phyloP scores from a whole-genome alignment of 2,888 invertebrate genomes.

The Aporophyla nigra region DNA sequence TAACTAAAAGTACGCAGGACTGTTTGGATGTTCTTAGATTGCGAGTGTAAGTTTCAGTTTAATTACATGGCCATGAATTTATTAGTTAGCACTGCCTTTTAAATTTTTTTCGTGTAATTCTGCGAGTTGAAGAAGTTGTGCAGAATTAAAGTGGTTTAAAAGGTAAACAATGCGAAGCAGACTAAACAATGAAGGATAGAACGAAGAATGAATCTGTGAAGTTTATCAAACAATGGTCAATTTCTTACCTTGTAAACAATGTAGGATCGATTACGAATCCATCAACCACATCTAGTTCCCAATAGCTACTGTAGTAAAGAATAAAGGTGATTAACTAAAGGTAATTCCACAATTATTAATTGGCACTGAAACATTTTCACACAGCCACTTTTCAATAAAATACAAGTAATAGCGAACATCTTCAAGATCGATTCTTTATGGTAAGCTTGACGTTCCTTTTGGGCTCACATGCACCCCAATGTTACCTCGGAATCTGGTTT shows the following conservation, averaged over 20 bases:
- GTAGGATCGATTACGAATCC: background rate
- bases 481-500: slow-evolving; percentile 73
- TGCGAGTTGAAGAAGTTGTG: background rate
- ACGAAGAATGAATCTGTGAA: background rate
- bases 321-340: slow-evolving; percentile 3
- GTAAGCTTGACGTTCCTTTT: slow-evolving; percentile 78
- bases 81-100: slow-evolving; percentile 4
- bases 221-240: background rate
- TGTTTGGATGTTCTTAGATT: slow-evolving; percentile 60
- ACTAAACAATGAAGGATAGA: background rate
- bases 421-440: slow-evolving; percentile 88
- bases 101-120: background rate
- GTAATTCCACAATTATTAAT: slow-evolving; percentile 26
- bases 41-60: slow-evolving; percentile 59
- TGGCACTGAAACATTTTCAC: slow-evolving; percentile 40
- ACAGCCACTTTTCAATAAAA: slow-evolving; percentile 54
- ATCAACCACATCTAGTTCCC: background rate
- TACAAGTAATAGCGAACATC: slow-evolving; percentile 72
- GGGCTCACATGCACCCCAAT: slow-evolving; percentile 86
- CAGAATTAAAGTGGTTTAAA: slow-evolving; percentile 1
- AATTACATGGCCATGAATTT: slow-evolving; percentile 48
- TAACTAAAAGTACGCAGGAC: slow-evolving; percentile 63
- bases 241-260: background rate
- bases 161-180: too few relatives aligned
- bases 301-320: background rate